Percentiles rank a stretch among this genome's conserved stretches.
These are phyloP conservation scores for Astreopora myriophthalma DNA, from an alignment of 64 coral and sea anemone species.

Conservation along the genomic window DNA sequence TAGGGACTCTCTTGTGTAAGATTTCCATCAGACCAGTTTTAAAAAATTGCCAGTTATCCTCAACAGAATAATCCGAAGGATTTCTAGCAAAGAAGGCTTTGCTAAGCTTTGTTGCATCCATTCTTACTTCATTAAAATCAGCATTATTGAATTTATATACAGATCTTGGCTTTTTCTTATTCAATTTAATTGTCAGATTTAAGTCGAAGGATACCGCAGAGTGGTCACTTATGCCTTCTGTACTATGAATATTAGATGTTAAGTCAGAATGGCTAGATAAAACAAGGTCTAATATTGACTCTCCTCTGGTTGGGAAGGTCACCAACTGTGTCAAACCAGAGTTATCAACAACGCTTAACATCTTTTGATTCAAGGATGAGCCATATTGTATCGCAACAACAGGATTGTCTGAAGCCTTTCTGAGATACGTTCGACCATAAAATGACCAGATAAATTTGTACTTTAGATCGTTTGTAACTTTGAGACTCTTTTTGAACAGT, in stretches of 20 bases:
- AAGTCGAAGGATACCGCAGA: slow-evolving; percentile 66
- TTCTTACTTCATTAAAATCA: slow-evolving; percentile 68
- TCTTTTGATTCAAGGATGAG: slow-evolving; percentile 63
- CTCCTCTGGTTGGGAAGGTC: slow-evolving; percentile 49
- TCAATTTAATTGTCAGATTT: slow-evolving; percentile 62
- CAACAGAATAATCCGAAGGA: slow-evolving; percentile 52
- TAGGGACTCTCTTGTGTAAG: slow-evolving; percentile 50
- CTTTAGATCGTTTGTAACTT: too few species aligned
- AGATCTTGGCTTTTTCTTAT: slow-evolving; percentile 78
- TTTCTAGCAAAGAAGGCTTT: slow-evolving; percentile 69
- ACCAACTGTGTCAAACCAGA: slow-evolving; percentile 48
- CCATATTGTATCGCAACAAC: too few species aligned
- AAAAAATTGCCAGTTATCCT: slow-evolving; percentile 66
- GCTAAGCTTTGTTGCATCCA: slow-evolving; percentile 58
- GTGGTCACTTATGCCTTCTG: slow-evolving; percentile 59
- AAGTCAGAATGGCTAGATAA: slow-evolving; percentile 55
- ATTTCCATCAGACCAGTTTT: slow-evolving; percentile 55
- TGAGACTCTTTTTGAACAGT: too few species aligned
- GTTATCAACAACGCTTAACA: slow-evolving; percentile 34
- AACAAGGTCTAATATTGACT: slow-evolving; percentile 46
- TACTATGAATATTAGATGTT: slow-evolving; percentile 61
- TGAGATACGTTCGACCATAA: too few species aligned
- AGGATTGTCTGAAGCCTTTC: too few species aligned
- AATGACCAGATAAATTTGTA: too few species aligned
- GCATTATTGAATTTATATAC: slow-evolving; percentile 73